Percentiles rank a stretch among this genome's conserved stretches.
These are phyloP conservation scores for Macrochelys suwanniensis DNA, from an alignment of 2,797 vertebrate species.

Conservation along the genomic window DNA sequence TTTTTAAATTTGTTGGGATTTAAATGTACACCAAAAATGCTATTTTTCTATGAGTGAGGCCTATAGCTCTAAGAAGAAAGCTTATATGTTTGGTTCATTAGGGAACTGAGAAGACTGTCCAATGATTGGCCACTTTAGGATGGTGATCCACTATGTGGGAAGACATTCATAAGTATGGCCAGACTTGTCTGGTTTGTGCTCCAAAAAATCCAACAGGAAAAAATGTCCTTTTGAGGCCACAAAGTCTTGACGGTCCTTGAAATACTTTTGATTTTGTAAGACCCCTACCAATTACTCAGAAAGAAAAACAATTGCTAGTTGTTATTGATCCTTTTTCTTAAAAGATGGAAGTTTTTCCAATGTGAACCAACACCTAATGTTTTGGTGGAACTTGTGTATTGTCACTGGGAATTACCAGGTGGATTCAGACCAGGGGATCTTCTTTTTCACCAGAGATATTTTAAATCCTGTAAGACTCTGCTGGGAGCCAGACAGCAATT, in stretches of 20 bases:
- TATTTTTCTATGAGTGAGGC: not conserved
- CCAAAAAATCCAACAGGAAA: not conserved
- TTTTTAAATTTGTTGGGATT: no score
- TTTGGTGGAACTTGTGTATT: not conserved
- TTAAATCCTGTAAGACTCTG: not conserved
- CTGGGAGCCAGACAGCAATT: not conserved
- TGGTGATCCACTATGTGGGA: no score
- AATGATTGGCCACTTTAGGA: not conserved
- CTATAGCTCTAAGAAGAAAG: not conserved
- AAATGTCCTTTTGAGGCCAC: not conserved
- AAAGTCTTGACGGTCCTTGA: not conserved
- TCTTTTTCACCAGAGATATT: not conserved
- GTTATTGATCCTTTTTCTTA: not conserved
- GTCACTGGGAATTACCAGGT: not conserved
- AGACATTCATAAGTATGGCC: not conserved
- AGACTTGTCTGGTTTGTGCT: not conserved
- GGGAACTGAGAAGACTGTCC: not conserved
- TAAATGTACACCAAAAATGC: no score
- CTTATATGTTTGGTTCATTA: not conserved
- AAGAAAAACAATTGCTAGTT: not conserved
- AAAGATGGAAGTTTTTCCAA: not conserved
- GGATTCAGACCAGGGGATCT: not conserved
- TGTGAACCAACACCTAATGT: not conserved
- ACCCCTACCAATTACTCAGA: not conserved
- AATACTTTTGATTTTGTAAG: not conserved